These are phyloP conservation scores for Poecilia latipinna DNA, from an alignment of 2,113 vertebrate genomes.

Conservation along the genomic window DNA sequence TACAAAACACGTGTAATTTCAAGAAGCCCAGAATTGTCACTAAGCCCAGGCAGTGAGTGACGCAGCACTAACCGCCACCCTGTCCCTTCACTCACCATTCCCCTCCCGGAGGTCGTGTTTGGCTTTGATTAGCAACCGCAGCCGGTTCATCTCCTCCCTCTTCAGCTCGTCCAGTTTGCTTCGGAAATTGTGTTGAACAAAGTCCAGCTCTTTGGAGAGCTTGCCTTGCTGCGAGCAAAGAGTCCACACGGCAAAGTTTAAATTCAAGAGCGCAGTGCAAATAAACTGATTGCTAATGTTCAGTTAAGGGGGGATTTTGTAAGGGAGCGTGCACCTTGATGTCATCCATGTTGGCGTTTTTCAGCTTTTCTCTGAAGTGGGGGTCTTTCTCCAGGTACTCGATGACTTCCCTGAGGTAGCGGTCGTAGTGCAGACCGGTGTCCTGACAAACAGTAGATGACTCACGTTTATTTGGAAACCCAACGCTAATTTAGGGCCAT, in stretches of 20 bases:
- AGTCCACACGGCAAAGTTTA: constrained; percentile 12
- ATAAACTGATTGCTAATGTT: constrained; percentile 11
- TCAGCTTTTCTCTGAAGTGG: constrained; percentile 93
- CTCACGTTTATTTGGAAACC: constrained; percentile 13
- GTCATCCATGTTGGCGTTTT: constrained; percentile 91
- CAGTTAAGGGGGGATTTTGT: background rate
- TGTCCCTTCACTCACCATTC: constrained; percentile 60
- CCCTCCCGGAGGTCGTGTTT: constrained; percentile 88
- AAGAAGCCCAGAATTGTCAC: background rate
- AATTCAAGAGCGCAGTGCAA: background rate
- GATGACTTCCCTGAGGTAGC: constrained; percentile 94
- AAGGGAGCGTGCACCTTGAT: constrained; percentile 83
- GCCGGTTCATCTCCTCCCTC: constrained; percentile 90
- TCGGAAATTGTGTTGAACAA: constrained; percentile 92
- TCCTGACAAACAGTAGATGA: constrained; percentile 78
- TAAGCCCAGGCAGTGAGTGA: background rate
- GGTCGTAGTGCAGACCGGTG: constrained; percentile 94
- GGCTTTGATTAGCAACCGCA: constrained; percentile 93
- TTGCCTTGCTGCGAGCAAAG: constrained; percentile 85
- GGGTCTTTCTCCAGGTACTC: constrained; percentile 93
- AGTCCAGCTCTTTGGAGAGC: constrained; percentile 92
- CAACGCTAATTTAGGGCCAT: background rate
- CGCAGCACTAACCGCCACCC: background rate
- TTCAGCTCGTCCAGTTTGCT: constrained; percentile 94
- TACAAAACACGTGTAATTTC: constrained; percentile 18